These are phyloP conservation scores for Drosophila pegasa DNA, from an alignment of 2,888 invertebrate genomes.

Conservation along the genomic window DNA sequence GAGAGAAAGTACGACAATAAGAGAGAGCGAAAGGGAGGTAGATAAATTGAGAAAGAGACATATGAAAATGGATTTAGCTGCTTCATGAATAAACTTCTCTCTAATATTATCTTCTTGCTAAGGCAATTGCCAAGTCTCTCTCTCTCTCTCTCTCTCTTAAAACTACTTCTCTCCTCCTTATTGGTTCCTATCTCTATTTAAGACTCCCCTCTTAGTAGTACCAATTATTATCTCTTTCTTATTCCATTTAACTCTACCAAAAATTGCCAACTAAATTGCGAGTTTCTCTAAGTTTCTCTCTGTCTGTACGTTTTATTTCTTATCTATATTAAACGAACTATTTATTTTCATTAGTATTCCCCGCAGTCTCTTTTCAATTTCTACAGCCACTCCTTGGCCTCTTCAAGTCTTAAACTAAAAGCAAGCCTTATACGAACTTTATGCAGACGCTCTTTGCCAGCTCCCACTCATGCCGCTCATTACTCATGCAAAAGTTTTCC, in stretches of 20 bases:
- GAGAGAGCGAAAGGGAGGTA: neutral
- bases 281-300: neutral
- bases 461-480: constrained; percentile 20
- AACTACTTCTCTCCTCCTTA: too few species aligned
- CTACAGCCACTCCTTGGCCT: neutral
- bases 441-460: neutral
- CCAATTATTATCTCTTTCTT: neutral
- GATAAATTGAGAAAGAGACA: neutral
- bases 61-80: neutral
- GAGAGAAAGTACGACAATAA: too few species aligned
- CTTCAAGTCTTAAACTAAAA: constrained; percentile 1
- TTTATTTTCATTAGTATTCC: constrained; percentile 3
- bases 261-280: neutral
- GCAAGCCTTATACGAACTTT: constrained; percentile 15
- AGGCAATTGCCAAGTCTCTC: too few species aligned
- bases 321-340: neutral
- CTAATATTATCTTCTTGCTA: too few species aligned
- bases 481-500: constrained; percentile 41
- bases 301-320: neutral
- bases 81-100: neutral
- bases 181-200: too few species aligned
- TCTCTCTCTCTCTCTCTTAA: too few species aligned
- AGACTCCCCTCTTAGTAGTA: neutral
- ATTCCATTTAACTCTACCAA: neutral
- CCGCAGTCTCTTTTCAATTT: constrained; percentile 5